A percentile compares a stretch with the other conserved stretches of the same genome.
Conservation (phyloP, 2,888 invertebrate genomes). For the Blastobasis lacticolella region DNA sequence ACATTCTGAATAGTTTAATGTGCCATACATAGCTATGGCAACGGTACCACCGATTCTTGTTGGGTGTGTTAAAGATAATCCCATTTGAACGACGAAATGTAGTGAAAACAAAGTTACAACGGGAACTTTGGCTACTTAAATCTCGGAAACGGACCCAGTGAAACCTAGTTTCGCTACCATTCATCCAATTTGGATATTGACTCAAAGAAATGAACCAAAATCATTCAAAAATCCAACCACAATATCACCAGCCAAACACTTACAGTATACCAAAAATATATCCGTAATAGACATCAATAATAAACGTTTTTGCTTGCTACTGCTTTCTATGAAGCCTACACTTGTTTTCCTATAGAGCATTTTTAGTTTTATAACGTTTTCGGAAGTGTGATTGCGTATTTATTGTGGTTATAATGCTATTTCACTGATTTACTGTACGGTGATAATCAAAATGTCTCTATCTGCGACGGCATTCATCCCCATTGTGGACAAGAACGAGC, state of each 20-base stretch:
- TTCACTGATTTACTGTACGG: too few species aligned
- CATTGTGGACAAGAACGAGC: too few species aligned
- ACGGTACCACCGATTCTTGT: slow-evolving; percentile 23
- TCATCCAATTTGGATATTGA: slow-evolving; percentile 19
- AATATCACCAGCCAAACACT: slow-evolving; percentile 12
- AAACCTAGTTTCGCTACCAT: slow-evolving; percentile 25
- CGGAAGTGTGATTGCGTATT: slow-evolving; percentile 22
- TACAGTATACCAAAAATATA: slow-evolving; percentile 31
- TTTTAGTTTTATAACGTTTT: slow-evolving; percentile 24
- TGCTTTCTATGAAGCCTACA: slow-evolving; percentile 26
- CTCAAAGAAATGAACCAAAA: slow-evolving; percentile 37
- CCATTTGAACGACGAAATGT: too few species aligned
- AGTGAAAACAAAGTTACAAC: too few species aligned
- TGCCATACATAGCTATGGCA: slow-evolving; percentile 29
- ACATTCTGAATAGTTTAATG: slow-evolving; percentile 10
- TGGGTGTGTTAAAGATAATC: slow-evolving; percentile 10
- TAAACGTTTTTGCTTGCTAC: slow-evolving; percentile 25
- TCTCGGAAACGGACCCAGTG: slow-evolving; percentile 11
- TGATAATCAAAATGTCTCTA: too few species aligned
- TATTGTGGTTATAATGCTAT: slow-evolving; percentile 12
- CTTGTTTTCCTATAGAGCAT: slow-evolving; percentile 54
- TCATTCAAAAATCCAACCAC: slow-evolving; percentile 14
- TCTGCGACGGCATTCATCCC: too few species aligned
- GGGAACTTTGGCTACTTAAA: too few species aligned
- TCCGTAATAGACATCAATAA: slow-evolving; percentile 25